Conservation (phyloP, 2,797 vertebrate genomes). For the Lepilemur septentrionalis region DNA sequence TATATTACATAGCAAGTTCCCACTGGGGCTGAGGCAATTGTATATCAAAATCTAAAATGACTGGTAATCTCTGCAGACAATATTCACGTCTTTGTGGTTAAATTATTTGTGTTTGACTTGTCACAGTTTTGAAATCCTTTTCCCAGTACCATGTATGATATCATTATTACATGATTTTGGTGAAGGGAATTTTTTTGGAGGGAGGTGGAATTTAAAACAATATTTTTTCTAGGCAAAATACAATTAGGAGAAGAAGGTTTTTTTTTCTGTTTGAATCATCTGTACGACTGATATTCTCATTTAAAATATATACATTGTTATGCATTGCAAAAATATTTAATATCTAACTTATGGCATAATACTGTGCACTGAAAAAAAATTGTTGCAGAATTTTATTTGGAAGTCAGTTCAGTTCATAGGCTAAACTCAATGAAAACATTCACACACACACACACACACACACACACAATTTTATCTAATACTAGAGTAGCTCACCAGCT, state of each 20-base stretch:
- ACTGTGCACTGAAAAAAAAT: neutral
- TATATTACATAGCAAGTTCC: neutral
- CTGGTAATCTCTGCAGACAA: neutral
- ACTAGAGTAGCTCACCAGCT: neutral
- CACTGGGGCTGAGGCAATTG: neutral
- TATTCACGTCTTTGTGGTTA: neutral
- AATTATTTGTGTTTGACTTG: slow-evolving; percentile 34
- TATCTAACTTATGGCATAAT: neutral
- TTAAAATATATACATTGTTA: neutral
- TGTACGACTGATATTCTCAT: neutral
- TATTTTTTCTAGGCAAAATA: neutral
- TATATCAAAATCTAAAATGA: slow-evolving; percentile 1
- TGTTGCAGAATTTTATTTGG: neutral
- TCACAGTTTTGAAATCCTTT: slow-evolving; percentile 49
- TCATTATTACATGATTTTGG: slow-evolving; percentile 6
- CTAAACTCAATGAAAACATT: neutral
- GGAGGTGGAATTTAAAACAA: neutral
- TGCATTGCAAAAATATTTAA: neutral
- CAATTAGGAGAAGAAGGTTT: neutral
- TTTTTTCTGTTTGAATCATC: slow-evolving; percentile 21
- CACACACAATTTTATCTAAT: neutral
- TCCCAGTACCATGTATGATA: neutral
- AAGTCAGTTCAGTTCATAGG: neutral
- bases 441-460: neutral
- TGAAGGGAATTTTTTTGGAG: neutral